Base-by-base conservation (phyloP, 2,888 invertebrate species). In the Lepidocyrtinus sp. region DNA sequence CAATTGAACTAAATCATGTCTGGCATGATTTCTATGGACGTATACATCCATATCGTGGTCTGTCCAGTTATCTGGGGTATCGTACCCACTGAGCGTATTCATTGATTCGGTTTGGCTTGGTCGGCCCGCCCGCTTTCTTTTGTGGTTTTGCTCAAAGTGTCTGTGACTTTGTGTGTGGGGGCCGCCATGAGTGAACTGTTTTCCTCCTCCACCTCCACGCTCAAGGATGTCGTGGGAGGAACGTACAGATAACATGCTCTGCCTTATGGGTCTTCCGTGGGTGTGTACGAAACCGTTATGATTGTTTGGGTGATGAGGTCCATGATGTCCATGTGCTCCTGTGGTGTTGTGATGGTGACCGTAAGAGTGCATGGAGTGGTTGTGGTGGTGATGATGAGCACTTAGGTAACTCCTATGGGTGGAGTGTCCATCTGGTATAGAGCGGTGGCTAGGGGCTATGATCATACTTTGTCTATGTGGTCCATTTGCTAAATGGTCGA, bases 1-100 rank as follows among this genome's bases (percentile, higher is more conserved):
- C 26, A 87, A 79, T 62, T 87, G 95, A 88, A 95, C 95, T 88
- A 95, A 90, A 84, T 95, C 95, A 88, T 94, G 85, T 55, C 87
- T 84, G 12, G 88, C 88, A 82, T 95, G 95, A 90, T 96, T 96
- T 88, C 96, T 92, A 80, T 96, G 94, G 93, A 96, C 96, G 90
- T 97, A 96, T 88, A 96, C 96, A 87, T 96, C 96, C 94, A 96
- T 96, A 88, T 96, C 96, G 89, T 96, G 96, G 89, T 96, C 96
- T 87, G 96, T 96, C 96, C 96, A 97, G 89, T 94, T 94, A 89
- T 95, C 95, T 5, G 89, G 89, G 69, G 94, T 94, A 88, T 95
- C 96, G 88, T 96, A 96, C 89, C 95, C 95, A 76, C 83, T 85
- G 15, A 86, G 80, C 2, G 86, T 86, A 70, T 86, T 86, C 50